Conservation (phyloP, 2,113 vertebrate species). For the Saccopteryx leptura region DNA sequence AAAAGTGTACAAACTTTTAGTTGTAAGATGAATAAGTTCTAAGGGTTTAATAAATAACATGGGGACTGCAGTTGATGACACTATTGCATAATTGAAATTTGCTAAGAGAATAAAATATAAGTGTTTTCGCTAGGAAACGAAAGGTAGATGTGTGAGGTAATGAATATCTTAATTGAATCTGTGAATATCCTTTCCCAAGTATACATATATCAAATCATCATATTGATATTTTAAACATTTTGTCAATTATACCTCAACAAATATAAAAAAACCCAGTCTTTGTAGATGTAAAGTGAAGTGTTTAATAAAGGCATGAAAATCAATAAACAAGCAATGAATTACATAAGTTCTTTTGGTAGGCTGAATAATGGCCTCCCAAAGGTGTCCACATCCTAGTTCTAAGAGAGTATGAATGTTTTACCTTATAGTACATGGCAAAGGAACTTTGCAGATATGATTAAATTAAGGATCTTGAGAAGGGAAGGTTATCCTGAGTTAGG, state of each 20-base stretch:
- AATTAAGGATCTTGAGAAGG: not conserved
- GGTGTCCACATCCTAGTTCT: not conserved
- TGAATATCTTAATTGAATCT: not conserved
- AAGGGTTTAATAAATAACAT: not conserved
- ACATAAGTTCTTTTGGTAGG: not conserved
- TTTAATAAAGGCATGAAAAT: slow-evolving; percentile 10
- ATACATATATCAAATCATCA: not conserved
- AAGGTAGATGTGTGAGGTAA: not conserved
- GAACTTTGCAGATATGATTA: not conserved
- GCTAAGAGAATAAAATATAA: not conserved
- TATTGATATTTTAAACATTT: not conserved
- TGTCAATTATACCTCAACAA: not conserved
- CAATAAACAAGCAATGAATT: not conserved
- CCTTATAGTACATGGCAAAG: not conserved
- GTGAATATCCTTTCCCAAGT: not conserved
- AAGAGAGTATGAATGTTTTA: not conserved
- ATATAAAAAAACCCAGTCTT: not conserved
- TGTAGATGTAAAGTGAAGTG: not conserved
- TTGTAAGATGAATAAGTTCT: not conserved
- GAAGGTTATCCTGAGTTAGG: not conserved
- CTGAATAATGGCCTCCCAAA: not conserved
- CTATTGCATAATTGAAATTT: not conserved
- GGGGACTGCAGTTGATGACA: not conserved
- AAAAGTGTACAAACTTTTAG: not conserved
- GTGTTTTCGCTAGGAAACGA: not conserved